phyloP scores from a whole-genome alignment of 2,888 invertebrate species.

The Stomorhina lunata region DNA sequence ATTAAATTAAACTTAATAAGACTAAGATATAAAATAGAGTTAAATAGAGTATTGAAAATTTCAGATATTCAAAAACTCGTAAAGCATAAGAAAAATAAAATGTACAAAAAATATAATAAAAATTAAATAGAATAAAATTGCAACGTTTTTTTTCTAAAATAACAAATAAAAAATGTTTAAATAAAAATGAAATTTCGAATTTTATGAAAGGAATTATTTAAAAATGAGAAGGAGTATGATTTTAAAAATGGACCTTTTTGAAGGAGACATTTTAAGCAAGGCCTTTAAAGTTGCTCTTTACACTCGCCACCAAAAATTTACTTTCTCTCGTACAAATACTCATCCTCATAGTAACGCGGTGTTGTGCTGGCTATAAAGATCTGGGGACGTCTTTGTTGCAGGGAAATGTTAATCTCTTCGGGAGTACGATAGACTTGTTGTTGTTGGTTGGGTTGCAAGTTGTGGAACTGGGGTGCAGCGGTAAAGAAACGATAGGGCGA shows the following conservation, averaged over 20 bases:
- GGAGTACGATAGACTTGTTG: slow-evolving; percentile 91
- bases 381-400: slow-evolving; percentile 88
- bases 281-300: background rate
- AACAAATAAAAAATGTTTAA: background rate
- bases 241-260: background rate
- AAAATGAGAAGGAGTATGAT: background rate
- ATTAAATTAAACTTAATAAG: slow-evolving; percentile 63
- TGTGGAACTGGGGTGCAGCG: slow-evolving; percentile 75
- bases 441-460: slow-evolving; percentile 80
- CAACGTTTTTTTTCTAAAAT: slow-evolving; percentile 7
- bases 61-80: slow-evolving; percentile 14
- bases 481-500: slow-evolving; percentile 79
- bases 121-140: slow-evolving; percentile 45
- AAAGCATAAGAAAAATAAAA: slow-evolving; percentile 47
- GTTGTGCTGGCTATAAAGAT: slow-evolving; percentile 79
- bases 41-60: too few relatives aligned
- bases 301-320: background rate
- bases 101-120: slow-evolving; percentile 36
- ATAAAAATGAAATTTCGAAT: slow-evolving; percentile 4
- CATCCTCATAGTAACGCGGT: slow-evolving; percentile 79
- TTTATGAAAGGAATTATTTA: background rate
- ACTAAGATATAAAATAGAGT: slow-evolving; percentile 44
- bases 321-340: slow-evolving; percentile 78
- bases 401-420: slow-evolving; percentile 92
- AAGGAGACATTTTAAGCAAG: slow-evolving; percentile 10